Evolutionary conservation across 2,888 invertebrate species (phyloP), one percentile per base, ranked within the genome.

Genomic region (Eumacrocentrus americanus): DNA sequence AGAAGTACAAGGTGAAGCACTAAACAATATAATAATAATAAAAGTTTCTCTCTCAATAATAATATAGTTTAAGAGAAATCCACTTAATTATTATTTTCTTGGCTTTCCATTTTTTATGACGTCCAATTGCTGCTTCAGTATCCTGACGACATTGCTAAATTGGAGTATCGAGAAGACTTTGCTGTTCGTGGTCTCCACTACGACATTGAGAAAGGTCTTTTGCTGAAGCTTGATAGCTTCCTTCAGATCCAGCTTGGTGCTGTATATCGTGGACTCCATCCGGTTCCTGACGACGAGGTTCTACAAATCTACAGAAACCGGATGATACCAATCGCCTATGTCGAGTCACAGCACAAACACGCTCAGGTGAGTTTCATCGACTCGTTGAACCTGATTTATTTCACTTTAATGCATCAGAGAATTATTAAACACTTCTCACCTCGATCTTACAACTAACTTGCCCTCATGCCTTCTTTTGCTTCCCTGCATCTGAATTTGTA

Each of bases 161-260:
- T 97, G 55, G 89, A 93, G 70, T 98, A 96, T 80, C 89, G 91
- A 75, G 93, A 95, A n/a, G 88, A 91, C 66, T 98, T 96, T 85
- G 95, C 97, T 12, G 94, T 98, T 1, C 87, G 98, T 64, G 98
- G 98, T 34, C 86, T 99, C n/a, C 98, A 98, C 82, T 98, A 96
- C 84, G 98, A 99, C 79, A 93, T 97, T 75, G 91, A 94, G 81
- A 95, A 95, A 82, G 96, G 98, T 2, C 83, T 97, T 11, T 84
- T 98, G 20, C 84, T 98, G 70, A 98, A 98, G 81, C 84, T 98
- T 70, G 98, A 98, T 82, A 94, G 95, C 1, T 98, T 97, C 81
- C 86, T 97, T 68, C 95, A 98, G 87, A 95, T 98, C 68, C 98
- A 98, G 81, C 87, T 95, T 78, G 98, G 95, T 47, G 91, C 95